Evolutionary conservation across 2,888 invertebrate species (phyloP).

Genomic region (Phengaris alcon): DNA sequence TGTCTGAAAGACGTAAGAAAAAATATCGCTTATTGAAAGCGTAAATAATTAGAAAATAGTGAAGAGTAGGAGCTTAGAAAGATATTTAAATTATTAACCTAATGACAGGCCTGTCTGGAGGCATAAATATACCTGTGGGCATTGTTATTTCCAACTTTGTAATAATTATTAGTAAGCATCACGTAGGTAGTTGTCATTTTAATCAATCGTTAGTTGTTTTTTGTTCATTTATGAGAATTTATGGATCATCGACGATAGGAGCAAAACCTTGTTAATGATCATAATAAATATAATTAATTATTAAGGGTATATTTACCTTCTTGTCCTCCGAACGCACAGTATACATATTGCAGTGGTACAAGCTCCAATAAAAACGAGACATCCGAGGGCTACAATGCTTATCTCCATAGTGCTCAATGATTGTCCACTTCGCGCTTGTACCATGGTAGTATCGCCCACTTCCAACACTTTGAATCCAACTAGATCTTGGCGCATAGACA

Average conservation of each 20-base stretch:
- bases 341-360: slow-evolving; percentile 88
- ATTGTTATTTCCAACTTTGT: neutral
- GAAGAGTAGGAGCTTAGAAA: slow-evolving; percentile 9
- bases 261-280: neutral
- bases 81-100: slow-evolving; percentile 11
- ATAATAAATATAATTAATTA: slow-evolving; percentile 10
- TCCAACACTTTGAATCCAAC: slow-evolving; percentile 84
- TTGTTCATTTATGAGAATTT: too few relatives aligned
- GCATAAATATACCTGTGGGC: slow-evolving; percentile 7
- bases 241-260: neutral
- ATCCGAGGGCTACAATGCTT: slow-evolving; percentile 88
- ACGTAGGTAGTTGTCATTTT: too few relatives aligned
- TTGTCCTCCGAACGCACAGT: slow-evolving; percentile 82
- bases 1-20: slow-evolving; percentile 66
- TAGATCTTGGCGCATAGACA: slow-evolving; percentile 81
- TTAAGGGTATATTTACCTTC: slow-evolving; percentile 67
- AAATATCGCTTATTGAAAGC: slow-evolving; percentile 47
- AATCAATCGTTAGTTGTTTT: too few relatives aligned
- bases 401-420: slow-evolving; percentile 86
- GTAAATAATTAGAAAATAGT: slow-evolving; percentile 23
- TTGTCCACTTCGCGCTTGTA: slow-evolving; percentile 59
- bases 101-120: slow-evolving; percentile 6
- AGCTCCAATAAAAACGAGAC: slow-evolving; percentile 89
- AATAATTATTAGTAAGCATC: too few relatives aligned
- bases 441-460: slow-evolving; percentile 72